Evolutionary conservation across 2,113 vertebrate species (phyloP).

Genomic region (Rhinichthys klamathensis): DNA sequence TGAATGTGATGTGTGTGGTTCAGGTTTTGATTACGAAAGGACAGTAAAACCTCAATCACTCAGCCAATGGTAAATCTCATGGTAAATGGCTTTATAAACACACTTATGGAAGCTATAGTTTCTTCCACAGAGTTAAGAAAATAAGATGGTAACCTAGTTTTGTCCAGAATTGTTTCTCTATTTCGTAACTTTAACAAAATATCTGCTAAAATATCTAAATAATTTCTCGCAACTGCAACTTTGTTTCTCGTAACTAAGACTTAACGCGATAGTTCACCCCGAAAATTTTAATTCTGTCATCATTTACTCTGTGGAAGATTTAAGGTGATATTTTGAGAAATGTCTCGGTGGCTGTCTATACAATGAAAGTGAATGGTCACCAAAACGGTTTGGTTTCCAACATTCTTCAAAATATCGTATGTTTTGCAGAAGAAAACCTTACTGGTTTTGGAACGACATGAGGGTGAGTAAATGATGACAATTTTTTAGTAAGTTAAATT

Average conservation of each 20-base stretch:
- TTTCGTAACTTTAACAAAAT: neutral
- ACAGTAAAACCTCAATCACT: neutral
- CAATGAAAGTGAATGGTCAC: neutral
- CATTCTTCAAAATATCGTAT: neutral
- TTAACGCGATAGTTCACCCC: neutral
- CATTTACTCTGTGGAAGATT: neutral
- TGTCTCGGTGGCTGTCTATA: neutral
- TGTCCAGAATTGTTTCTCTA: neutral
- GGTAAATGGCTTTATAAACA: neutral
- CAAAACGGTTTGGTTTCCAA: neutral
- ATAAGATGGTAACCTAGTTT: neutral
- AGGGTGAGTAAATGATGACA: neutral
- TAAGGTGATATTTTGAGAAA: neutral
- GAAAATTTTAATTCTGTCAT: neutral
- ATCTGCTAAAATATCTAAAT: too few species aligned
- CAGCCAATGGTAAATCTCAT: neutral
- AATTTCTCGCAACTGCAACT: neutral
- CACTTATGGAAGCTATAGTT: neutral
- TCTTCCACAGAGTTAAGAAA: neutral
- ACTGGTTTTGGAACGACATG: neutral
- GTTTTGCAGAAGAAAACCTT: neutral
- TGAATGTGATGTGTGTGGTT: neutral
- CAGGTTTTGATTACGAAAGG: neutral
- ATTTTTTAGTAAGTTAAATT: neutral
- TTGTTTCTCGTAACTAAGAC: neutral